Evolutionary conservation across 2,888 invertebrate species (phyloP).

Genomic region (Dendrolimus pini): DNA sequence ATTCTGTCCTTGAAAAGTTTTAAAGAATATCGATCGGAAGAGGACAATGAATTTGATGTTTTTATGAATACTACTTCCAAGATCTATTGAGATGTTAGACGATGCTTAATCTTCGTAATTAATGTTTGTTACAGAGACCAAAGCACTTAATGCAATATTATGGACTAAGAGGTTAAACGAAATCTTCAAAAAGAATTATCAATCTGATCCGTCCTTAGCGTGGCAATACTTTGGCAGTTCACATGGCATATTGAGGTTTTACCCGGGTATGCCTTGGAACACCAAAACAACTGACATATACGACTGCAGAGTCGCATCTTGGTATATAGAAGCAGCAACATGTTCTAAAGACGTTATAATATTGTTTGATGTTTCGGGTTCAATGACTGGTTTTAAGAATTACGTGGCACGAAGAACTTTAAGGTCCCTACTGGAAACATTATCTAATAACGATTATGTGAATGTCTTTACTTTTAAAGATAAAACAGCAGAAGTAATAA

Average conservation of each 20-base stretch:
- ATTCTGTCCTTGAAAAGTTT: no score
- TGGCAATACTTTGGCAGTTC: constrained; percentile 99
- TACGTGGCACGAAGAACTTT: constrained; percentile 91
- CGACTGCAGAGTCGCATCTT: constrained; percentile 94
- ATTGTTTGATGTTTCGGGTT: constrained; percentile 95
- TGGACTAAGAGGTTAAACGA: constrained; percentile 94
- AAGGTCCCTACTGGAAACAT: constrained; percentile 91
- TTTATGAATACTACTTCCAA: no score
- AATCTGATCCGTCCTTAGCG: constrained; percentile 90
- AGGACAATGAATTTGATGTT: no score
- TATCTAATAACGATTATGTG: constrained; percentile 98
- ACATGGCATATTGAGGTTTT: constrained; percentile 94
- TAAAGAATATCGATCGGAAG: no score
- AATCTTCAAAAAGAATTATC: constrained; percentile 89
- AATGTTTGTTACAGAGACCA: constrained; percentile 43
- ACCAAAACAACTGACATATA: constrained; percentile 81
- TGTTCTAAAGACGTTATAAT: constrained; percentile 98
- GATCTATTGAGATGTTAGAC: no score
- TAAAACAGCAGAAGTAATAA: constrained; percentile 83
- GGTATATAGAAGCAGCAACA: constrained; percentile 98
- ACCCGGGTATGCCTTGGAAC: constrained; percentile 88
- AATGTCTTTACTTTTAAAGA: constrained; percentile 92
- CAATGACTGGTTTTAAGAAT: constrained; percentile 91
- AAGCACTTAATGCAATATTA: constrained; percentile 76
- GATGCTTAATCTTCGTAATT: neutral